phyloP scores from a whole-genome alignment of 1,140 invertebrate genomes.

The Eupristina koningsbergeri region DNA sequence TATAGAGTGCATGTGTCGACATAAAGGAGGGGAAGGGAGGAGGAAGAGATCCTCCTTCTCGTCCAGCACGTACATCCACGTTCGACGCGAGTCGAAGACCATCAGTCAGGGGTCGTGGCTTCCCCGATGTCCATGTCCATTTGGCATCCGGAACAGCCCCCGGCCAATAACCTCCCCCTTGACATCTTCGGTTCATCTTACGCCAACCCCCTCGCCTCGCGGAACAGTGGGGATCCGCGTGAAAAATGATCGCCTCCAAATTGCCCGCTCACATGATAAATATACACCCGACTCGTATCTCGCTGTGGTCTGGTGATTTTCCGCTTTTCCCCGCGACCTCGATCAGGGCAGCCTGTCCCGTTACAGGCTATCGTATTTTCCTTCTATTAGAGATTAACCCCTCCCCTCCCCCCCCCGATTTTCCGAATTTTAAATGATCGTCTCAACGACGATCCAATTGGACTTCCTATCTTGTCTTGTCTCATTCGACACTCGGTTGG shows the following conservation, averaged over 20 bases:
- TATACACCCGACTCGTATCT: conserved; percentile 58
- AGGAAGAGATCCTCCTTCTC: conserved; percentile 42
- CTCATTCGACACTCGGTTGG: too few species aligned
- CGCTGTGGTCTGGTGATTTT: too few species aligned
- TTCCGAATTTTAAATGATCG: not conserved
- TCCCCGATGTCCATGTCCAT: conserved; percentile 68
- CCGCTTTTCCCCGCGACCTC: too few species aligned
- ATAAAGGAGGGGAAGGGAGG: not conserved
- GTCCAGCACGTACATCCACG: conserved; percentile 49
- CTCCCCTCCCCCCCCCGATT: not conserved
- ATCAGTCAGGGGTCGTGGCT: conserved; percentile 69
- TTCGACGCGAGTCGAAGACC: conserved; percentile 58
- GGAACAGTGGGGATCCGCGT: conserved; percentile 58
- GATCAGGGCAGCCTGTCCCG: not conserved
- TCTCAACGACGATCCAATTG: not conserved
- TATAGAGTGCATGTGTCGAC: conserved; percentile 63
- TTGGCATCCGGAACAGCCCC: conserved; percentile 63
- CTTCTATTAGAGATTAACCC: not conserved
- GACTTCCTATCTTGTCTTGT: too few species aligned
- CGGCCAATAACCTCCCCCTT: conserved; percentile 68
- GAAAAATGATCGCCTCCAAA: conserved; percentile 74
- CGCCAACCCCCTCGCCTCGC: conserved; percentile 21
- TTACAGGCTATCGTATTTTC: conserved; percentile 8
- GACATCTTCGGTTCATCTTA: not conserved
- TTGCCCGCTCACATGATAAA: conserved; percentile 75